Conservation (phyloP, 2,113 vertebrate species). For the Megaceryle torquata region DNA sequence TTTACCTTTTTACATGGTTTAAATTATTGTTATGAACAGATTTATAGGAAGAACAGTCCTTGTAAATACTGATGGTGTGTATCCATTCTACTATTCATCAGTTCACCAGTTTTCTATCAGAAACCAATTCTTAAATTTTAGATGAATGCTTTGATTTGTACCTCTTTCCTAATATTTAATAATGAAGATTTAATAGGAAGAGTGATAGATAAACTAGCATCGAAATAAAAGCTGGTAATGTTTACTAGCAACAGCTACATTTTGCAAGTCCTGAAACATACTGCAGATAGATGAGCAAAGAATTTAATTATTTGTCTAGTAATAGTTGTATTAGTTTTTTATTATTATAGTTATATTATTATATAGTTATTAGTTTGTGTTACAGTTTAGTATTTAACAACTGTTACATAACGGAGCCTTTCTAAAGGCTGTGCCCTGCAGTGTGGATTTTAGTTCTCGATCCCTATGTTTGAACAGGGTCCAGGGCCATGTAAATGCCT, state of each 20-base stretch:
- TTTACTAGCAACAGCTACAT: neutral
- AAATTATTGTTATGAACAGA: neutral
- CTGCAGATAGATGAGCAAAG: neutral
- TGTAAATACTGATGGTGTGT: neutral
- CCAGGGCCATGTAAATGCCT: neutral
- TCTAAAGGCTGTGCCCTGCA: neutral
- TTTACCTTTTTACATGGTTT: neutral
- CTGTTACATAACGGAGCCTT: neutral
- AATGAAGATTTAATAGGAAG: neutral
- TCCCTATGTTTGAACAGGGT: neutral
- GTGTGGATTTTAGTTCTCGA: neutral
- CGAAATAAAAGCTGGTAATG: neutral
- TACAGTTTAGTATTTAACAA: neutral
- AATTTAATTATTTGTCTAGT: neutral
- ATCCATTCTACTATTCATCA: neutral
- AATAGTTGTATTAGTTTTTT: neutral
- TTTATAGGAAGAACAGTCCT: neutral
- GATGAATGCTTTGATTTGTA: neutral
- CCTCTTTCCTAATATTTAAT: neutral
- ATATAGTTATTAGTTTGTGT: neutral
- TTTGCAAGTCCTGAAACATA: neutral
- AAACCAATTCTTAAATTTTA: neutral
- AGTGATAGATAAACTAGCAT: neutral
- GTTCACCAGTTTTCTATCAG: neutral
- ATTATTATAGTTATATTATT: too few relatives aligned